phyloP scores from a whole-genome alignment of 1,140 invertebrate genomes.

The Kradibia gibbosae region DNA sequence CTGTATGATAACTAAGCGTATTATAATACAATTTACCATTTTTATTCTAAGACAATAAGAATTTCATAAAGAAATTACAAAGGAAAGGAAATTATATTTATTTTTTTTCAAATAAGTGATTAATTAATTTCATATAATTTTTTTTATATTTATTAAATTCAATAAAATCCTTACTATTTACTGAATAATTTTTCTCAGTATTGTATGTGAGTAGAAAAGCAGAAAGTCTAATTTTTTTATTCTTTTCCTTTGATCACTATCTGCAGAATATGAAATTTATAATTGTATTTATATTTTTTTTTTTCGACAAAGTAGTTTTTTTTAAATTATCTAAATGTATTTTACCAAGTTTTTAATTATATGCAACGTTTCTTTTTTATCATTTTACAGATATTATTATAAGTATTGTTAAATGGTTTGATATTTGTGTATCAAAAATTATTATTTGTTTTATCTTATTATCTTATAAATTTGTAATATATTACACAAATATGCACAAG shows the following conservation, averaged over 20 bases:
- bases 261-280: conserved; percentile 11
- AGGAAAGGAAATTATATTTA: conserved; percentile 36
- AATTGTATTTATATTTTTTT: conserved; percentile 11
- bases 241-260: conserved; percentile 38
- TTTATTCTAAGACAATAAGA: background rate
- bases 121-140: background rate
- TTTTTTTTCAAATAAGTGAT: background rate
- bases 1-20: conserved; percentile 11
- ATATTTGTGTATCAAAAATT: background rate
- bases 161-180: background rate
- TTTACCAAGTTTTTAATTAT: conserved; percentile 11
- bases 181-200: background rate
- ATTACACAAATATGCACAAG: background rate
- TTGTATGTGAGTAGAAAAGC: background rate
- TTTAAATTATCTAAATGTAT: conserved; percentile 36
- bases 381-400: conserved; percentile 33
- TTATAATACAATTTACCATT: background rate
- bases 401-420: conserved; percentile 49
- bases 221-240: conserved; percentile 10
- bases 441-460: background rate
- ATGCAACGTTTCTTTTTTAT: conserved; percentile 20
- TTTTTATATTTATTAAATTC: background rate
- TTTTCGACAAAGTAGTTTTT: background rate
- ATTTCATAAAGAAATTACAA: conserved; percentile 28
- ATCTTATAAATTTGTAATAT: no score